These are phyloP conservation scores for Burhinus bistriatus DNA, from an alignment of 2,113 vertebrate species.

Conservation along the genomic window DNA sequence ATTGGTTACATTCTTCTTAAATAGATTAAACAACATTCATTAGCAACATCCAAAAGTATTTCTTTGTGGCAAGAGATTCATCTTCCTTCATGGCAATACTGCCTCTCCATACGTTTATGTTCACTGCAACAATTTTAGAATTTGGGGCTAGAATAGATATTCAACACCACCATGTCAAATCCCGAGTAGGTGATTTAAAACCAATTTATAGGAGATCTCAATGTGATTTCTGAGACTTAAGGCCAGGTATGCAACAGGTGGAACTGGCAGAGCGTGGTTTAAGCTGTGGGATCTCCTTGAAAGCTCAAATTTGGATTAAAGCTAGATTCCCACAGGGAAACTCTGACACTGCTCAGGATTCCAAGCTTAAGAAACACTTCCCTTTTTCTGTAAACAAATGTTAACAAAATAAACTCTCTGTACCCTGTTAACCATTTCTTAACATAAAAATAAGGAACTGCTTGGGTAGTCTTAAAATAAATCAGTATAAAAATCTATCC, in stretches of 20 bases:
- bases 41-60: conserved; percentile 10
- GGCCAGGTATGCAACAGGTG: background rate
- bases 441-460: conserved; percentile 14
- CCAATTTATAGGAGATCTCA: background rate
- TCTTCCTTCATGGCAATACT: background rate
- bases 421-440: conserved; percentile 22
- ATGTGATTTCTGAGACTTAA: background rate
- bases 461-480: background rate
- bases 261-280: background rate
- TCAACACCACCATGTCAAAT: background rate
- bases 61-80: background rate
- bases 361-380: conserved; percentile 7
- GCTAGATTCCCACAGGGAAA: conserved; percentile 2
- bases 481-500: conserved; percentile 9
- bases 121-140: background rate
- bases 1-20: conserved; percentile 40
- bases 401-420: conserved; percentile 50
- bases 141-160: background rate
- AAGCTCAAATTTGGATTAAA: background rate
- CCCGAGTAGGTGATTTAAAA: background rate
- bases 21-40: conserved; percentile 40
- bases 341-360: background rate
- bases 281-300: background rate
- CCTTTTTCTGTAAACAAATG: conserved; percentile 44
- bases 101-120: background rate